Evolutionary conservation across 2,113 vertebrate species (phyloP), one percentile per base, ranked within the genome.

Genomic region (Ondatra zibethicus): DNA sequence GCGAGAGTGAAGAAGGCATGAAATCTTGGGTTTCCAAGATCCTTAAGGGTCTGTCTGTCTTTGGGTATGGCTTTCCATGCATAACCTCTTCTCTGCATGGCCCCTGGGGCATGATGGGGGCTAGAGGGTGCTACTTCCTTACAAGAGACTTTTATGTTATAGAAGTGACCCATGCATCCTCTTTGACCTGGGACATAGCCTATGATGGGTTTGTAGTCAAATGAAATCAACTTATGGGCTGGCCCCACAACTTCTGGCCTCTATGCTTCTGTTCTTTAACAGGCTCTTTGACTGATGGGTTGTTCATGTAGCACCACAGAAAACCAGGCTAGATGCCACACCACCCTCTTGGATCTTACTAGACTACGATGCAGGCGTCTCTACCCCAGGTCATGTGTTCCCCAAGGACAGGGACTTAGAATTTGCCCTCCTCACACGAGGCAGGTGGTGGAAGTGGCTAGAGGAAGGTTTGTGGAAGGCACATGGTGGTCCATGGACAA

Each of bases 81-180:
- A 21, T 50, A 52, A 50, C 45, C 39, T 73, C 61, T 21, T 91
- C 23, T 80, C 55, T 78, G 29, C 12, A 7, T 61, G 29, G 76
- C 63, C 33, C 33, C 25, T 14, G 42, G 25, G 55, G 14, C 58
- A 39, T 66, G 45, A 66, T 47, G 36, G 61, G 14, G 25, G 16
- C 58, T 70, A 36, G 16, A 86, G 42, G 25, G 25, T 29, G 78
- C 66, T 11, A 65, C 4, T 80, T 5, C 36, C 36, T 88, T 88
- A 36, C 23, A 29, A 50, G 36, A 72, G 13, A 72, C 8, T 47
- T 91, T 73, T 45, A 21, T 66, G 77, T 47, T 39, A 1, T 0
- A 0, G 25, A 58, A n/a, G 33, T 27, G 45, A 77, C 14, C 0
- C 1, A 23, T 12, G 9, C 0, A 1, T 47, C 1, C 42, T 2